These are phyloP conservation scores for Brachionus sp. DNA, from an alignment of 1,140 invertebrate genomes.

Conservation along the genomic window DNA sequence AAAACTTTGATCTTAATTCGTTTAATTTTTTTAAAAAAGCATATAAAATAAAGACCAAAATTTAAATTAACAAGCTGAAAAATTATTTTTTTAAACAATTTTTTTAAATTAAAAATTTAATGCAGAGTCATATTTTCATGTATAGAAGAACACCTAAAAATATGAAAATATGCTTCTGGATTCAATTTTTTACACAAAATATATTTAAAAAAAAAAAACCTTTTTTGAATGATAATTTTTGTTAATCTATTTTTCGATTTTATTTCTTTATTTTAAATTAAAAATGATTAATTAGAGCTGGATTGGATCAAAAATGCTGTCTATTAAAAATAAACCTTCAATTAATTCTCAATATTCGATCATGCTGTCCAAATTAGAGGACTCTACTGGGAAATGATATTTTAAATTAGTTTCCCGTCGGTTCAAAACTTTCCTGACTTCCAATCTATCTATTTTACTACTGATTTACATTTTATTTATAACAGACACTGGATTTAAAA, in stretches of 20 bases:
- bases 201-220: too few relatives aligned
- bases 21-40: neutral
- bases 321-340: neutral
- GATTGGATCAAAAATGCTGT: neutral
- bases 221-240: too few relatives aligned
- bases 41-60: too few relatives aligned
- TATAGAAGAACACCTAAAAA: too few relatives aligned
- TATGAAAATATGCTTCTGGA: too few relatives aligned
- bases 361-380: constrained; percentile 4
- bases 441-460: neutral
- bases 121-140: too few relatives aligned
- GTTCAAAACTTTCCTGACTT: neutral
- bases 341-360: neutral
- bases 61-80: neutral
- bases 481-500: neutral
- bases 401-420: neutral
- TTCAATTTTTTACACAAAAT: too few relatives aligned
- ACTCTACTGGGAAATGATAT: neutral
- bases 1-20: neutral
- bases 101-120: too few relatives aligned
- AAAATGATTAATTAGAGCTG: neutral
- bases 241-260: too few relatives aligned
- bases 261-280: neutral
- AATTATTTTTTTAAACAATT: too few relatives aligned
- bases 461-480: neutral